Conservation (phyloP, 2,888 invertebrate genomes). For the Bhutanitis thaidina region DNA sequence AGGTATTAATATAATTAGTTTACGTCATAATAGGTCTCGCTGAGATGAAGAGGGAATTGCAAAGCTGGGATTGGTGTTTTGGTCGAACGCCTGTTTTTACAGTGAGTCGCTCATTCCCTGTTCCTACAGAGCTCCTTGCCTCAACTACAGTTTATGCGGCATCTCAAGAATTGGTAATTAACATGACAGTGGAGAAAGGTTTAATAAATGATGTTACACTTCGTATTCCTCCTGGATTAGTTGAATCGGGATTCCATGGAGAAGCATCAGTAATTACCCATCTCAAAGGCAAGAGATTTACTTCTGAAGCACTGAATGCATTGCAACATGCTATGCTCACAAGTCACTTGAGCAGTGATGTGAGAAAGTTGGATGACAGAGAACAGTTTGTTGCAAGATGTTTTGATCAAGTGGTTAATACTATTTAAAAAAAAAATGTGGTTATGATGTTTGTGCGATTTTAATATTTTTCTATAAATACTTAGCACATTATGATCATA, state of each 20-base stretch:
- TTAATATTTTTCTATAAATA: slow-evolving; percentile 3
- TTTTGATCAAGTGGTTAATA: slow-evolving; percentile 82
- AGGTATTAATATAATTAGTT: too few relatives aligned
- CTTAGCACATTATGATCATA: background rate
- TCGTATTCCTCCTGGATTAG: slow-evolving; percentile 81
- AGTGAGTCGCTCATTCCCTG: slow-evolving; percentile 82
- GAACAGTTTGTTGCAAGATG: slow-evolving; percentile 83
- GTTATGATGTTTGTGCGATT: background rate
- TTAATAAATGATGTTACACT: slow-evolving; percentile 83
- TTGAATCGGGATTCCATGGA: slow-evolving; percentile 80
- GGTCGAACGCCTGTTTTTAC: slow-evolving; percentile 93
- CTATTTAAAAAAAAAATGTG: slow-evolving; percentile 44
- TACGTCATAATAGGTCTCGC: slow-evolving; percentile 79
- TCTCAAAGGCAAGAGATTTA: slow-evolving; percentile 83
- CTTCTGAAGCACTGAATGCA: slow-evolving; percentile 80
- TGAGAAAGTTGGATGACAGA: slow-evolving; percentile 68
- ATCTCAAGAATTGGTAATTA: slow-evolving; percentile 79
- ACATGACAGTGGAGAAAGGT: slow-evolving; percentile 83
- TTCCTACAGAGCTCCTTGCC: slow-evolving; percentile 75
- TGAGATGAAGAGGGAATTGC: slow-evolving; percentile 83
- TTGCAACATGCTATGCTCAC: slow-evolving; percentile 78
- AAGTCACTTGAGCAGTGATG: slow-evolving; percentile 48
- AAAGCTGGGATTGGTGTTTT: slow-evolving; percentile 93
- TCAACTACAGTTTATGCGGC: slow-evolving; percentile 57
- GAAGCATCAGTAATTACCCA: slow-evolving; percentile 83